Conservation (phyloP, 2,888 invertebrate species). For the Oeneis ivallda region DNA sequence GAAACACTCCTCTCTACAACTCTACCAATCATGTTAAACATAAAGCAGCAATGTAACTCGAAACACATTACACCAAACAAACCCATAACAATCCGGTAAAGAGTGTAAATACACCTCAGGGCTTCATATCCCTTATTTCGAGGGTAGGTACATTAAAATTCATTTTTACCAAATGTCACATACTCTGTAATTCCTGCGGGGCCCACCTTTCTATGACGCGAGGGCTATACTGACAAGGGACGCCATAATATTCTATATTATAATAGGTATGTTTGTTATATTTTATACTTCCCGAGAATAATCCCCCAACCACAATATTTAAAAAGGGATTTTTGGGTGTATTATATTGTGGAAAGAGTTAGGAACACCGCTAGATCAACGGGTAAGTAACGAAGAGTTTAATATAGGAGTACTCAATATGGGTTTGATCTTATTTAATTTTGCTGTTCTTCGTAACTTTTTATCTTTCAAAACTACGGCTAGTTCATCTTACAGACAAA, state of each 20-base stretch:
- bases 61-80: background rate
- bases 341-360: background rate
- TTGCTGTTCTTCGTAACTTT: too few relatives aligned
- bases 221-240: conserved; percentile 21
- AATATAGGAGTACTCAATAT: too few relatives aligned
- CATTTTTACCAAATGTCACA: conserved; percentile 58
- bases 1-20: too few relatives aligned
- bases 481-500: too few relatives aligned
- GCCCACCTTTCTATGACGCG: conserved; percentile 4
- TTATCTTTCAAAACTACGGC: too few relatives aligned
- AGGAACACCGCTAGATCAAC: too few relatives aligned
- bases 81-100: conserved; percentile 9
- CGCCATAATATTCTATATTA: conserved; percentile 18
- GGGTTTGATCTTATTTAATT: too few relatives aligned
- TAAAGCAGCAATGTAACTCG: conserved; percentile 18
- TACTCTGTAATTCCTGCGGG: conserved; percentile 48
- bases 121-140: conserved; percentile 38
- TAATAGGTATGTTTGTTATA: too few relatives aligned
- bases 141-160: conserved; percentile 53
- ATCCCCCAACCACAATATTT: conserved; percentile 28
- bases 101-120: conserved; percentile 33
- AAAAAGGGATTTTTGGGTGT: conserved; percentile 25
- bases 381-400: too few relatives aligned
- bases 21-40: background rate
- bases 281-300: conserved; percentile 13